A percentile compares a stretch with the other conserved stretches of the same genome.
Conservation (phyloP, 92 coral and sea anemone species). For the Epizoanthus rinbou region DNA sequence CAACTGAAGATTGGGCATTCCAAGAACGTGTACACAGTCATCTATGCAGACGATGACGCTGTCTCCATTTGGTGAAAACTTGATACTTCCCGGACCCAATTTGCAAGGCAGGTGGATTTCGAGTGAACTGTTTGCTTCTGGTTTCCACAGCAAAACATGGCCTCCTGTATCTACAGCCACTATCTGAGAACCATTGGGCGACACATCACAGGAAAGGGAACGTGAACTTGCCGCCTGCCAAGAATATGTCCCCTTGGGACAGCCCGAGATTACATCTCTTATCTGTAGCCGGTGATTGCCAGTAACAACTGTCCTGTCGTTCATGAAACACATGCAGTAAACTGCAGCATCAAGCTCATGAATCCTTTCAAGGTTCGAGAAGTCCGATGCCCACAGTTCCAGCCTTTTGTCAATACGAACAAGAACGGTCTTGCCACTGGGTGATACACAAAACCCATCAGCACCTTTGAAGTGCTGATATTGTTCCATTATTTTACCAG, state of each 20-base stretch:
- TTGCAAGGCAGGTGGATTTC: not conserved
- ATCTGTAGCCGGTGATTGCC: not conserved
- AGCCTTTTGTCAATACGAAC: slow-evolving; percentile 4
- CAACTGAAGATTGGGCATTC: slow-evolving; percentile 1
- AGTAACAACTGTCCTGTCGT: not conserved
- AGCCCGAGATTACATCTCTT: not conserved
- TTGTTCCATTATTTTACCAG: not conserved
- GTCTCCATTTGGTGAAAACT: slow-evolving; percentile 12
- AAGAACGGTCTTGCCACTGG: slow-evolving; percentile 10
- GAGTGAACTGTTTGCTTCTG: slow-evolving; percentile 12
- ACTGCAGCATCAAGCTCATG: not conserved
- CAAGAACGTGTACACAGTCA: slow-evolving; percentile 3
- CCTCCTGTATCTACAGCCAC: not conserved
- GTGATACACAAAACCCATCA: slow-evolving; percentile 14
- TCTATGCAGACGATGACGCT: slow-evolving; percentile 4
- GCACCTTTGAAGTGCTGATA: slow-evolving; percentile 15
- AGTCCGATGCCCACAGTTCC: slow-evolving; percentile 17
- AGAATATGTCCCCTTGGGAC: not conserved
- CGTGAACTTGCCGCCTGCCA: not conserved
- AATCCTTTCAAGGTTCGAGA: slow-evolving; percentile 13
- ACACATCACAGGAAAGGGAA: slow-evolving; percentile 1
- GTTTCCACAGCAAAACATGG: slow-evolving; percentile 6
- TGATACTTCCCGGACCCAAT: not conserved
- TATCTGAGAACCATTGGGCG: not conserved
- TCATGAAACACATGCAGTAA: slow-evolving; percentile 7